These are phyloP conservation scores for Hylyphantes graminicola DNA, from an alignment of 1,140 invertebrate genomes.

Conservation along the genomic window DNA sequence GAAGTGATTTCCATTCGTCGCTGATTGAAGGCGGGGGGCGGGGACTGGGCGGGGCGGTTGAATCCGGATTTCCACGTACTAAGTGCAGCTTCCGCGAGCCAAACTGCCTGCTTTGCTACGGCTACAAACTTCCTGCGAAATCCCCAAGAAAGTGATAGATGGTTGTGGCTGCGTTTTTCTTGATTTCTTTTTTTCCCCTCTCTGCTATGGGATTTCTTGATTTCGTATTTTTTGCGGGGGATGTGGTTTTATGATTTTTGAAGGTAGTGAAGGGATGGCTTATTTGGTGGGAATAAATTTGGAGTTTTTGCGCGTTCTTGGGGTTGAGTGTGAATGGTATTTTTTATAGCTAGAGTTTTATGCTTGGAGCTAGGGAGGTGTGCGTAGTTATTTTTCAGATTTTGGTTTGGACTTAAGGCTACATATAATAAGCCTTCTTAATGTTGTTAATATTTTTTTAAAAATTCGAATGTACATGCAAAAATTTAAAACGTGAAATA, in stretches of 20 bases:
- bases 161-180: constrained; percentile 12
- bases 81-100: constrained; percentile 50
- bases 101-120: constrained; percentile 46
- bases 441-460: no score
- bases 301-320: neutral
- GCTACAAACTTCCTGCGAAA: constrained; percentile 40
- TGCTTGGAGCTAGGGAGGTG: no score
- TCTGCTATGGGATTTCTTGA: no score
- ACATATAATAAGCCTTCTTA: no score
- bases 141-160: constrained; percentile 25
- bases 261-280: neutral
- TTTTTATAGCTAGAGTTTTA: no score
- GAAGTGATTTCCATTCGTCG: constrained; percentile 52
- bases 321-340: no score
- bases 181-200: constrained; percentile 3
- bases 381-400: no score
- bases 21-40: constrained; percentile 36
- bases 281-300: neutral
- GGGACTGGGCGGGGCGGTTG: constrained; percentile 16
- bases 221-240: neutral
- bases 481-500: no score
- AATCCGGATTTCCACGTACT: constrained; percentile 53
- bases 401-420: no score
- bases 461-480: no score
- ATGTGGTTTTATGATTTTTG: constrained; percentile 46